phyloP scores from a whole-genome alignment of 2,888 invertebrate species.

The Chaetogeoica ovagalla region DNA sequence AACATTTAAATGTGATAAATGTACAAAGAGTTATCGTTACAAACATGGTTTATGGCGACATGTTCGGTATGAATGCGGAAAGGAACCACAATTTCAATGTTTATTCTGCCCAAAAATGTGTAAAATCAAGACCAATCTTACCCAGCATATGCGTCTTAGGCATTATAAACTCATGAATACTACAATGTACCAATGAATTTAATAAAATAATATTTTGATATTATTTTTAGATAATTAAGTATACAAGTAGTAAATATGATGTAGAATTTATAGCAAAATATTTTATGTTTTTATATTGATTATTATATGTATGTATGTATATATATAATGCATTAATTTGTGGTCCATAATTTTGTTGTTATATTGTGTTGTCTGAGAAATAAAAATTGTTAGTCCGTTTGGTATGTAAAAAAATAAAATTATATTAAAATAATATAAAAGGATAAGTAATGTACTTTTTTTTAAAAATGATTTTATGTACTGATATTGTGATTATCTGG shows the following conservation, averaged over 20 bases:
- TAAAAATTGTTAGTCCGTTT: background rate
- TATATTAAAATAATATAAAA: too few species aligned
- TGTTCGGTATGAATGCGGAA: constrained; percentile 58
- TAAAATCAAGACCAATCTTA: constrained; percentile 55
- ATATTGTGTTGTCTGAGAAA: too few species aligned
- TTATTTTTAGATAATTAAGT: background rate
- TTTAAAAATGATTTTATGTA: background rate
- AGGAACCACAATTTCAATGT: constrained; percentile 55
- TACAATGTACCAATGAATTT: background rate
- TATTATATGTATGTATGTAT: too few species aligned
- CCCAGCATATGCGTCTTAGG: constrained; percentile 53
- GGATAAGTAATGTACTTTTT: background rate
- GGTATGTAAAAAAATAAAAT: background rate
- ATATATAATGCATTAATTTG: too few species aligned
- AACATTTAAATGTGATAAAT: constrained; percentile 55
- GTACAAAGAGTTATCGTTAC: constrained; percentile 61
- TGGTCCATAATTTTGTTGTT: too few species aligned
- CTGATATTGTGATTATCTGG: too few species aligned
- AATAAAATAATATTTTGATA: too few species aligned
- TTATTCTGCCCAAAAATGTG: constrained; percentile 55
- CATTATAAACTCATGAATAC: constrained; percentile 49
- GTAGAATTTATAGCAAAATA: too few species aligned
- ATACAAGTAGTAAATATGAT: background rate
- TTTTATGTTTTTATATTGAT: too few species aligned
- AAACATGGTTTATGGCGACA: constrained; percentile 59